Conservation (phyloP, 2,888 invertebrate species). For the Drosophila sordidula region DNA sequence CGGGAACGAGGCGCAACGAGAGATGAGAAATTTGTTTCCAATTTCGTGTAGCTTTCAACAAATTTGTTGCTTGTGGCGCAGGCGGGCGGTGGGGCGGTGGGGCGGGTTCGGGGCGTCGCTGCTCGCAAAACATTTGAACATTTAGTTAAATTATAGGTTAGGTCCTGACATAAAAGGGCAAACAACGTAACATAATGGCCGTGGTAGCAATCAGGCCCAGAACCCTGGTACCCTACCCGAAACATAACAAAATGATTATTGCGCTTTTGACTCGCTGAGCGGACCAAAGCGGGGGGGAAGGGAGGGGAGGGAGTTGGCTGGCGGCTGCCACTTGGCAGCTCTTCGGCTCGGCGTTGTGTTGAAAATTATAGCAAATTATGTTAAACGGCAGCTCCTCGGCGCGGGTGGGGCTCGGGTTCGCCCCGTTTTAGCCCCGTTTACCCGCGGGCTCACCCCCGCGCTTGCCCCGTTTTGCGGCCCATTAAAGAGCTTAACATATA, state of each 20-base stretch:
- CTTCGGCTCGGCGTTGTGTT: constrained; percentile 66
- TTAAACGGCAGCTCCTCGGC: constrained; percentile 82
- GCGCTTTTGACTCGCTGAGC: constrained; percentile 52
- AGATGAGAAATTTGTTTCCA: constrained; percentile 70
- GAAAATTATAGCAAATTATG: constrained; percentile 85
- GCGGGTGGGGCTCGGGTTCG: constrained; percentile 53
- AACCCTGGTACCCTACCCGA: constrained; percentile 6
- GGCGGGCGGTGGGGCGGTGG: constrained; percentile 14
- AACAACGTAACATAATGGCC: constrained; percentile 80
- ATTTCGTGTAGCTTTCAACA: constrained; percentile 73
- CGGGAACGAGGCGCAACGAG: constrained; percentile 31
- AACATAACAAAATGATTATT: constrained; percentile 78
- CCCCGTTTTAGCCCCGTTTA: constrained; percentile 47
- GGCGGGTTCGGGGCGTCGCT: constrained; percentile 15
- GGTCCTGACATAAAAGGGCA: constrained; percentile 80
- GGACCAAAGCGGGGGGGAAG: not conserved
- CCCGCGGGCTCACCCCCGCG: constrained; percentile 23
- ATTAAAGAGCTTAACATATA: constrained; percentile 68
- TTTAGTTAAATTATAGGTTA: constrained; percentile 84
- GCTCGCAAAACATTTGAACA: constrained; percentile 76
- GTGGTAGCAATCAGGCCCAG: constrained; percentile 72
- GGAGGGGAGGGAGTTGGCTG: constrained; percentile 15
- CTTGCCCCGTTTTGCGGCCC: constrained; percentile 39
- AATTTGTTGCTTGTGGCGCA: constrained; percentile 40
- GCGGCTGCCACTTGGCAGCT: constrained; percentile 61